Percentiles rank a stretch among this genome's conserved stretches.
phyloP scores from a whole-genome alignment of 2,888 invertebrate genomes.

The Habrosyne pyritoides region DNA sequence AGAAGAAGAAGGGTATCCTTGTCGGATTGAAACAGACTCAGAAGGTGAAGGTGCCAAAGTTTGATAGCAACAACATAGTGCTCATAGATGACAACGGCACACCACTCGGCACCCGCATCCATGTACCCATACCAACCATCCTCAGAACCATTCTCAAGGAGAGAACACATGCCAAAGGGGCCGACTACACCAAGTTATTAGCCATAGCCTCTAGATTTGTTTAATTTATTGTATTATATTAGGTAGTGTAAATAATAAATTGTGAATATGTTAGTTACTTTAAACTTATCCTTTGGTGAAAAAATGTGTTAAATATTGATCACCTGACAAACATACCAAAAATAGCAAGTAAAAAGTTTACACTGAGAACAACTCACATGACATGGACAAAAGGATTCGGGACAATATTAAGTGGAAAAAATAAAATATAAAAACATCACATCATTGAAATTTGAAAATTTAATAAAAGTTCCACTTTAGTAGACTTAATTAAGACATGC shows the following conservation, averaged over 20 bases:
- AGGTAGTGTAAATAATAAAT: constrained; percentile 46
- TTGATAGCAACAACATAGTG: constrained; percentile 98
- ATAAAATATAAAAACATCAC: constrained; percentile 37
- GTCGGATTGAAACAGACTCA: constrained; percentile 93
- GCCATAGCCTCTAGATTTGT: constrained; percentile 95
- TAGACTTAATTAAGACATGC: constrained; percentile 68
- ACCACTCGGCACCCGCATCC: constrained; percentile 97
- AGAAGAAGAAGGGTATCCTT: constrained; percentile 95
- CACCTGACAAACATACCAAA: neutral
- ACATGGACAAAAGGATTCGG: neutral
- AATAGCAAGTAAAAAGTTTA: neutral
- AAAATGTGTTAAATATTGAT: neutral
- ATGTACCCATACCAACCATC: constrained; percentile 96
- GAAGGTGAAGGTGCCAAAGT: constrained; percentile 91
- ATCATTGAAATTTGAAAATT: constrained; percentile 77
- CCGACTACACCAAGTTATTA: constrained; percentile 96
- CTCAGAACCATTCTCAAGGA: constrained; percentile 92
- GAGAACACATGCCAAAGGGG: constrained; percentile 90
- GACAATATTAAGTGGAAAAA: neutral
- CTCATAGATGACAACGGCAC: constrained; percentile 97
- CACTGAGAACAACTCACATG: too few relatives aligned
- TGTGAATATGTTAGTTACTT: constrained; percentile 14
- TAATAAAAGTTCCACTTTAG: constrained; percentile 76
- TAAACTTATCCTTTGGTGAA: neutral
- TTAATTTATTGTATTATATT: constrained; percentile 57